These are phyloP conservation scores for Papilio elwesi DNA, from an alignment of 2,888 invertebrate genomes.

Conservation along the genomic window DNA sequence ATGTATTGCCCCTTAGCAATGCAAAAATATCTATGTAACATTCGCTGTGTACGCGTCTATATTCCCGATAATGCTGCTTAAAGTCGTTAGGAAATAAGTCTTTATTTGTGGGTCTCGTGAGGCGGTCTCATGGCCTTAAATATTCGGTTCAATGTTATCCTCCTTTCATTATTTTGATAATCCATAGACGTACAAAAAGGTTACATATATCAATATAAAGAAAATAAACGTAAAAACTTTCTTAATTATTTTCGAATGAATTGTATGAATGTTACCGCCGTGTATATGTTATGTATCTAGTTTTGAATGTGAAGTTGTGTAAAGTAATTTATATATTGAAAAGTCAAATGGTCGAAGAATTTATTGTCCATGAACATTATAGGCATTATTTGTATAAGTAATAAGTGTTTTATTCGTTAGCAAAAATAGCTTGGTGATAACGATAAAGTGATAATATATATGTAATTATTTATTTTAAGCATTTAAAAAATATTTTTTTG, in stretches of 20 bases:
- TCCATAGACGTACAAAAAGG: neutral
- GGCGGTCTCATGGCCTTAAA: slow-evolving; percentile 4
- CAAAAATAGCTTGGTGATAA: too few species aligned
- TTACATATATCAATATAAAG: neutral
- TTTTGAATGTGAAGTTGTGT: too few species aligned
- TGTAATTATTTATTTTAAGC: too few species aligned
- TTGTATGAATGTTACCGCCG: neutral
- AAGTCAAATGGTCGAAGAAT: too few species aligned
- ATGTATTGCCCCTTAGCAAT: too few species aligned
- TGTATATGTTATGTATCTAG: too few species aligned
- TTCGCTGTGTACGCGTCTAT: neutral
- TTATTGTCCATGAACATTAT: too few species aligned
- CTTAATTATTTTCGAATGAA: neutral
- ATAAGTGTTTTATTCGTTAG: too few species aligned
- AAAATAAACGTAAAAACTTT: neutral
- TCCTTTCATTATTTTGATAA: slow-evolving; percentile 2
- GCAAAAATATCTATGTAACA: neutral
- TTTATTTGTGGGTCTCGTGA: neutral
- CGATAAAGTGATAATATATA: too few species aligned
- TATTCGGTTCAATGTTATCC: slow-evolving; percentile 1
- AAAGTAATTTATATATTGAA: too few species aligned
- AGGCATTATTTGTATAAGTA: too few species aligned
- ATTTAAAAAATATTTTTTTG: too few species aligned
- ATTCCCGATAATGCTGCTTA: neutral
- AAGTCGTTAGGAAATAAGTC: neutral